phyloP scores from a whole-genome alignment of 2,797 vertebrate genomes.

The Pantherophis alleghaniensis region DNA sequence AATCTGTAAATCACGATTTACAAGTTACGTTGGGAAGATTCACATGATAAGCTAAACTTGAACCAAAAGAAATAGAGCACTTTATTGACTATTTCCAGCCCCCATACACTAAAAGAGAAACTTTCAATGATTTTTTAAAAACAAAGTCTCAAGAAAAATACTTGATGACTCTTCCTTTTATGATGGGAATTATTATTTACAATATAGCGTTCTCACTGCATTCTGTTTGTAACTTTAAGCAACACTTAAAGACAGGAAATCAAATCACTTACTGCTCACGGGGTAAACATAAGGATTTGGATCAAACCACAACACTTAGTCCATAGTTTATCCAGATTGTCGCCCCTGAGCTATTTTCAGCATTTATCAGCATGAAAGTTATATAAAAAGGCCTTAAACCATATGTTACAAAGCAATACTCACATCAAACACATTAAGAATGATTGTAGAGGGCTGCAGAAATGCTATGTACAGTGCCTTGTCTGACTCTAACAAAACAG shows the following conservation, averaged over 20 bases:
- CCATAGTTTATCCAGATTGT: constrained; percentile 62
- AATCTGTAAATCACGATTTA: not conserved
- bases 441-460: constrained; percentile 32
- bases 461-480: constrained; percentile 8
- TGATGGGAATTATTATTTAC: constrained; percentile 13
- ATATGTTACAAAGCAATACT: constrained; percentile 56
- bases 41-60: not conserved
- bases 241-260: constrained; percentile 62
- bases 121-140: not conserved
- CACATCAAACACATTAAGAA: constrained; percentile 43
- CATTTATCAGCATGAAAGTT: constrained; percentile 63
- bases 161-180: constrained; percentile 42
- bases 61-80: not conserved
- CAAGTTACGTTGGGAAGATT: not conserved
- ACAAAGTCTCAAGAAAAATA: rapidly evolving
- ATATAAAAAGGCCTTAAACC: constrained; percentile 61
- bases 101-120: not conserved
- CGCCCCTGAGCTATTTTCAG: constrained; percentile 64
- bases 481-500: constrained; percentile 29
- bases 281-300: constrained; percentile 70
- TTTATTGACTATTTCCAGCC: not conserved
- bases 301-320: constrained; percentile 53
- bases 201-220: constrained; percentile 48
- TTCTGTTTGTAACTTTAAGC: constrained; percentile 58
- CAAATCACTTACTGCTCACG: constrained; percentile 63